phyloP scores from a whole-genome alignment of 2,797 vertebrate species.

The Leptoclinus maculatus region DNA sequence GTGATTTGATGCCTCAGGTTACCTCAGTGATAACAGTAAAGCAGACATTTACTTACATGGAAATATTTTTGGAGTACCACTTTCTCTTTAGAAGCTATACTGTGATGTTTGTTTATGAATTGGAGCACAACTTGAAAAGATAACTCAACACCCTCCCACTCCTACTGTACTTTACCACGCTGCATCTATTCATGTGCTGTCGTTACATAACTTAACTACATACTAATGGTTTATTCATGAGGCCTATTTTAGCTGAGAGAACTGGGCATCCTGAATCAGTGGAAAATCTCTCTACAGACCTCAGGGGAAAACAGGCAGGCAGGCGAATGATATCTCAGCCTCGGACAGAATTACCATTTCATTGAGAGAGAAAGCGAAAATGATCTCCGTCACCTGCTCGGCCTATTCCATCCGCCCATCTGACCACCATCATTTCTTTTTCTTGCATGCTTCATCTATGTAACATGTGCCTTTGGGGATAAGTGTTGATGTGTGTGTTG shows the following conservation, averaged over 20 bases:
- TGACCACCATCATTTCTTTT: constrained; percentile 54
- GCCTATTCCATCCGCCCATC: constrained; percentile 41
- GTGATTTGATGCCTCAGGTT: neutral
- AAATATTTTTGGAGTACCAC: constrained; percentile 4
- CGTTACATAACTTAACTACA: constrained; percentile 77
- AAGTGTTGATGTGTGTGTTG: constrained; percentile 13
- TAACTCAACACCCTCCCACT: constrained; percentile 31
- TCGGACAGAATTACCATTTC: constrained; percentile 66
- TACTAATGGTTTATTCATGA: constrained; percentile 77
- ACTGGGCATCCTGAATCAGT: constrained; percentile 74
- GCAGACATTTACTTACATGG: too few species aligned
- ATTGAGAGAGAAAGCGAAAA: constrained; percentile 45
- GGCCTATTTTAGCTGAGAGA: constrained; percentile 74
- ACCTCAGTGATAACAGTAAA: too few species aligned
- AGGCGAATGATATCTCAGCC: constrained; percentile 56
- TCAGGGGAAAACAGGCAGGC: constrained; percentile 46
- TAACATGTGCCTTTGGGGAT: constrained; percentile 20
- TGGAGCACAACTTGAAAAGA: constrained; percentile 35
- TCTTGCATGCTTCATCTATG: constrained; percentile 22
- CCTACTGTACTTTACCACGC: constrained; percentile 50
- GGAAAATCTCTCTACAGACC: constrained; percentile 62
- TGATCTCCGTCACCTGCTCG: constrained; percentile 61
- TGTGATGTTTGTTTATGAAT: constrained; percentile 54
- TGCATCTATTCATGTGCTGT: constrained; percentile 60
- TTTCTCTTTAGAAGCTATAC: constrained; percentile 12